Conservation (phyloP, 30 jellyfish, hydroid and myxozoan genomes). For the Aurelia aurita complex sp. Pacific region DNA sequence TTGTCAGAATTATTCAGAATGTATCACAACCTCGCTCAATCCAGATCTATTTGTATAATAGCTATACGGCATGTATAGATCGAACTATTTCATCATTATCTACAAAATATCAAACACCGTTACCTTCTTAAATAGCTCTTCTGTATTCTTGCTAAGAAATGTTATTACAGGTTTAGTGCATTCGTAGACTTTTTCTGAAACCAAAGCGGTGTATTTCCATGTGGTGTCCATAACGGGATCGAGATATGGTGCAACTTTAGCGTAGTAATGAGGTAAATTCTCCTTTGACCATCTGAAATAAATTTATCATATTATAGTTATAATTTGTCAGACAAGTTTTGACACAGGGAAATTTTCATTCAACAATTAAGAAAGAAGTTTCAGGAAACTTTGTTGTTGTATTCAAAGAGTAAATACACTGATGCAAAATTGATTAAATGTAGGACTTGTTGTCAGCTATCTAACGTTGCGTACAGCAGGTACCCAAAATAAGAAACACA, state of each 20-base stretch:
- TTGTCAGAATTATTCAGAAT: too few species aligned
- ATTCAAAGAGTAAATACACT: too few species aligned
- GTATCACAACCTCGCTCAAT: neutral
- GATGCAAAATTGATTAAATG: too few species aligned
- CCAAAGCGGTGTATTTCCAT: conserved; percentile 26
- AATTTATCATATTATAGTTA: too few species aligned
- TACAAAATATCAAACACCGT: neutral
- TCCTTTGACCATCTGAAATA: too few species aligned
- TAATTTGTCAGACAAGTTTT: too few species aligned
- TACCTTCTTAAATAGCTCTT: conserved; percentile 75
- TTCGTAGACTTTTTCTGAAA: conserved; percentile 44
- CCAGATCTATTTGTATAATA: neutral
- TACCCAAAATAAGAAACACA: too few species aligned
- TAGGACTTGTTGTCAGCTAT: too few species aligned
- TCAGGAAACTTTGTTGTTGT: too few species aligned
- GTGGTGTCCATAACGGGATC: conserved; percentile 76
- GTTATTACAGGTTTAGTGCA: conserved; percentile 66
- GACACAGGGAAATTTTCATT: too few species aligned
- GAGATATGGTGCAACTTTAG: conserved; percentile 63
- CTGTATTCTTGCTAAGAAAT: conserved; percentile 28
- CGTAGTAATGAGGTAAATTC: conserved; percentile 35
- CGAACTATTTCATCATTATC: neutral
- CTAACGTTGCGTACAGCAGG: too few species aligned
- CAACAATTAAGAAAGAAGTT: too few species aligned
- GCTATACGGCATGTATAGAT: neutral